Conservation (phyloP, 1,140 invertebrate species). For the Sitobion miscanthi region DNA sequence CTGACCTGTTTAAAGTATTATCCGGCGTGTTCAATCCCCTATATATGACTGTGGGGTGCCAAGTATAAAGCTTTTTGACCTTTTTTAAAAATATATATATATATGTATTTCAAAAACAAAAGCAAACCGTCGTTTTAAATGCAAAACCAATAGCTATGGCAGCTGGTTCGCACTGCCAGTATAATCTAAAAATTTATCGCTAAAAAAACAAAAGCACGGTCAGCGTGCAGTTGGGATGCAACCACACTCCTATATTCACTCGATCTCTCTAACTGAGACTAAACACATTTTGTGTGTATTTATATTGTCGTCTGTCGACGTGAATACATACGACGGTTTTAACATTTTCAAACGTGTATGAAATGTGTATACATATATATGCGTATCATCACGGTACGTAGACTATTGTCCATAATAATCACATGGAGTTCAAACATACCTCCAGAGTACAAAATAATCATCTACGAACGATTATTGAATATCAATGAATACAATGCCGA, state of each 20-base stretch:
- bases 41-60: background rate
- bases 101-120: background rate
- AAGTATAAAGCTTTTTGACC: background rate
- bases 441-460: background rate
- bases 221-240: background rate
- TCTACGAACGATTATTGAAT: background rate
- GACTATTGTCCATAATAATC: background rate
- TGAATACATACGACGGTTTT: too few relatives aligned
- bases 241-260: background rate
- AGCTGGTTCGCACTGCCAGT: background rate
- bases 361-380: too few relatives aligned
- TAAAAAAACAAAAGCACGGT: background rate
- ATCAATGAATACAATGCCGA: too few relatives aligned
- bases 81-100: background rate
- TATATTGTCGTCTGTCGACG: background rate
- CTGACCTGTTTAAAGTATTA: background rate
- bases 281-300: background rate
- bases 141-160: background rate
- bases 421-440: background rate
- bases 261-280: background rate
- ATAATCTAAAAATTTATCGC: background rate
- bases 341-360: too few relatives aligned
- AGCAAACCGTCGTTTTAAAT: background rate
- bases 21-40: background rate
- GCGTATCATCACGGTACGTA: too few relatives aligned